phyloP scores from a whole-genome alignment of 2,797 vertebrate species.

The Onychomys torridus region DNA sequence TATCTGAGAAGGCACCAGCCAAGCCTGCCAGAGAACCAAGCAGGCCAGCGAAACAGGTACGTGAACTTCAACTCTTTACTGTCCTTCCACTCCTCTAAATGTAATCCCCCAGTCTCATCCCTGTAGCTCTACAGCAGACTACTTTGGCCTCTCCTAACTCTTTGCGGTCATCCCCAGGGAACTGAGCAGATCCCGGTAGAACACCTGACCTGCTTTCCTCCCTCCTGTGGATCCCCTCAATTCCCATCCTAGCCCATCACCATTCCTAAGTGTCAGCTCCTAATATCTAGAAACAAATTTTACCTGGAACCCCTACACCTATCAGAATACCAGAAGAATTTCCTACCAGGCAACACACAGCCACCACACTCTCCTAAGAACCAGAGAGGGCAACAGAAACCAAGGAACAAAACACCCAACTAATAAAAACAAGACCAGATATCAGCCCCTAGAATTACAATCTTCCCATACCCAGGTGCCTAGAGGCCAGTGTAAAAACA shows the following conservation, averaged over 20 bases:
- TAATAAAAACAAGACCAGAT: not conserved
- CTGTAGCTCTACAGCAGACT: not conserved
- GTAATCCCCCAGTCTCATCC: not conserved
- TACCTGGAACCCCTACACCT: not conserved
- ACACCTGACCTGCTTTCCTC: not conserved
- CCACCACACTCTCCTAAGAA: not conserved
- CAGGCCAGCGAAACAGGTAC: not conserved
- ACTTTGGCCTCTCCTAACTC: not conserved
- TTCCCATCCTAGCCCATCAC: not conserved
- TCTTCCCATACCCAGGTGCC: not conserved
- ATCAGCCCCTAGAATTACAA: not conserved
- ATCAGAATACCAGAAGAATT: not conserved
- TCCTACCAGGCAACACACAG: not conserved
- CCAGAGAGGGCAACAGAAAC: not conserved
- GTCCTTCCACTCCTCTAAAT: not conserved
- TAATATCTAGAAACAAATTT: not conserved
- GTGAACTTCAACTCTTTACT: not conserved
- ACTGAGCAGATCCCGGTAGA: not conserved
- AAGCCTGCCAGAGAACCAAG: not conserved
- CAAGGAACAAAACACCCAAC: not conserved
- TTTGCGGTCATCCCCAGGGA: not conserved
- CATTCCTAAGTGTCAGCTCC: not conserved
- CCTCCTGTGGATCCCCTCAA: not conserved
- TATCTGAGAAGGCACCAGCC: not conserved
- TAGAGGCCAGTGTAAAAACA: not conserved